A percentile compares a stretch with the other conserved stretches of the same genome.
Conservation (phyloP, 2,113 vertebrate genomes). For the Gopherus evgoodei region DNA sequence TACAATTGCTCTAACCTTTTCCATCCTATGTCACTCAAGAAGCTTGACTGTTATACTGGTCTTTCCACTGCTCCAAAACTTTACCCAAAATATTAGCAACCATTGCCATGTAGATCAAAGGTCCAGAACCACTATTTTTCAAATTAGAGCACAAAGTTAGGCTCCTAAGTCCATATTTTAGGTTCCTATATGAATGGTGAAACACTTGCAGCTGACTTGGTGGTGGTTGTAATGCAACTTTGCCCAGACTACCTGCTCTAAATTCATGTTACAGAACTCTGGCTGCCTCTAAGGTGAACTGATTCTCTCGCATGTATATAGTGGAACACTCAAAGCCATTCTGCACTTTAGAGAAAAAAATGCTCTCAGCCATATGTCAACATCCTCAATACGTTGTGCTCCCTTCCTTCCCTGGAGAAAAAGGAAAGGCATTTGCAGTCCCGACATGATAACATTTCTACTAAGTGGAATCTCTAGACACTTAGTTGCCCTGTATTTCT, state of each 20-base stretch:
- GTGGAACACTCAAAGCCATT: background rate
- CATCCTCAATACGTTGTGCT: rapidly evolving
- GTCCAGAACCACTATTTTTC: background rate
- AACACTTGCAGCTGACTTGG: background rate
- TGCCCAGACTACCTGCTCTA: background rate
- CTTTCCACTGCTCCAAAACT: background rate
- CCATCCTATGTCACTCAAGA: background rate
- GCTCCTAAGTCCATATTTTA: background rate
- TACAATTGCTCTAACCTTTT: background rate
- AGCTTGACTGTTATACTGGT: background rate
- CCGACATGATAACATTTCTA: background rate
- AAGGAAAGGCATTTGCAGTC: background rate
- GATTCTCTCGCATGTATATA: background rate
- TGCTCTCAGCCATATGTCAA: background rate
- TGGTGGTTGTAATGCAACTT: background rate
- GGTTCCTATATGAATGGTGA: background rate
- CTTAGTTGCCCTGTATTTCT: background rate
- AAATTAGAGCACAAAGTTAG: background rate
- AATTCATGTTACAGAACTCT: background rate
- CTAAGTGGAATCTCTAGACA: background rate
- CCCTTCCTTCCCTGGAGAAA: background rate
- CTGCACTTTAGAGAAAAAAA: background rate
- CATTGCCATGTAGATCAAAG: background rate
- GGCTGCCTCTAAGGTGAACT: background rate
- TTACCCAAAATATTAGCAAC: background rate